Base-by-base conservation (phyloP, 2,797 vertebrate species). In the Poecilia gillii region DNA sequence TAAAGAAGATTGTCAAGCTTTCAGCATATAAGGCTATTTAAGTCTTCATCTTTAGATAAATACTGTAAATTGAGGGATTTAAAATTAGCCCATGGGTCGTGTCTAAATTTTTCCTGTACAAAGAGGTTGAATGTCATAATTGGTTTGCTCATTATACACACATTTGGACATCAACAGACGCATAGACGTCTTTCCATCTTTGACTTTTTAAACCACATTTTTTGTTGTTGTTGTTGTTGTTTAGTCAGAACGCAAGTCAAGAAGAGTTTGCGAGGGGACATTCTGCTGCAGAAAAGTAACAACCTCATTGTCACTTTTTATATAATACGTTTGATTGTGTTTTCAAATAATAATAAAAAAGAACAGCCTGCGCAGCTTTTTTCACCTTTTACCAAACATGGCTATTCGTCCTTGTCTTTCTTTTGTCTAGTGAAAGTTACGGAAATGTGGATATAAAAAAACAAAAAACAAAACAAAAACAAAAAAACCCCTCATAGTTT, bases 241-340 rank as follows among this genome's bases (percentile, higher is more conserved):
- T 14, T 59, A 59, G n/a, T 14, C 55, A 14, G n/a, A 59, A 59
- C 12, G 11, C 59, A 33, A 36, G 31, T 64, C 59, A 20, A 64
- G 62, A 64, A 36, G 31, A 36, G 18, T 36, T 36, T 36, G 16
- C 62, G 31, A 36, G 59, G 14, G 18, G 31, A 64, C 3, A 18
- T 64, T 36, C 33, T 64, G 62, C 62, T 64, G 62, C 62, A 36
- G 62, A 36, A 39, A 64, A 64, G 62, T 64, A 33, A 64, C 33
- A 64, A 36, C 62, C 33, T 64, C 16, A 64, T 20, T 33, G 59
- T 62, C 28, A 62, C 59, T 33, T 62, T 33, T 18, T 14, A 16
- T 57, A 59, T 59, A 33, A 33, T 7, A 18, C 1, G 6, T 62
- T 59, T 59, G 57, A 59, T 62, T 62, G 28, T 62, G 59, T 62